Conservation (phyloP, 2,113 vertebrate genomes). For the Podiceps cristatus region DNA sequence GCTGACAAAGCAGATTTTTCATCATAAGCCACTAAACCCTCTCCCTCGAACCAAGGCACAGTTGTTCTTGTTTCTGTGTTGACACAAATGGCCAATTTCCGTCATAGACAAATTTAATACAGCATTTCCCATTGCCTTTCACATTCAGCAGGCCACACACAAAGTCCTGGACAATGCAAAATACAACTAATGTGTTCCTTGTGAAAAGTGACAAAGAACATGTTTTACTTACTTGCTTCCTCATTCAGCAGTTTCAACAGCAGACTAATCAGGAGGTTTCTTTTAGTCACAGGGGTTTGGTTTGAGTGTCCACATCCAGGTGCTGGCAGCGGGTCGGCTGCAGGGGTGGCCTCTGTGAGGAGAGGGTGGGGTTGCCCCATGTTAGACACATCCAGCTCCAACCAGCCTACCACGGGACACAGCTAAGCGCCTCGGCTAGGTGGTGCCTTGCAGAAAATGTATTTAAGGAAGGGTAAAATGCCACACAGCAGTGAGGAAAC, state of each 20-base stretch:
- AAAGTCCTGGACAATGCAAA: not conserved
- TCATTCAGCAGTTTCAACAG: not conserved
- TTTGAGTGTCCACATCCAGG: fast-evolving
- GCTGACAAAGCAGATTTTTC: not conserved
- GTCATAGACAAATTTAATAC: not conserved
- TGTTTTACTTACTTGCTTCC: not conserved
- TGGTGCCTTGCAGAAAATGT: fast-evolving
- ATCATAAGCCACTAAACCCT: not conserved
- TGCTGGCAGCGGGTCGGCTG: not conserved
- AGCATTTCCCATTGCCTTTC: not conserved
- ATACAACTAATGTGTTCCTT: not conserved
- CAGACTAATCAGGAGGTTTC: not conserved
- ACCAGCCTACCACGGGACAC: not conserved
- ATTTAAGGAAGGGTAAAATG: not conserved
- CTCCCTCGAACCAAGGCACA: not conserved
- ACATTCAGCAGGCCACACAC: not conserved
- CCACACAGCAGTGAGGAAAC: fast-evolving
- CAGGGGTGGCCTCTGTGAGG: not conserved
- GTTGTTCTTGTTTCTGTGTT: not conserved
- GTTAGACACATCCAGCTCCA: not conserved
- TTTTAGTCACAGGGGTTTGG: not conserved
- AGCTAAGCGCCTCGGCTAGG: not conserved
- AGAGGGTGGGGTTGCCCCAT: not conserved
- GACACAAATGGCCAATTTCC: not conserved
- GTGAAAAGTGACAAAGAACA: not conserved